Evolutionary conservation across 2,797 vertebrate species (phyloP).

Genomic region (Oreonectes daqikongensis): DNA sequence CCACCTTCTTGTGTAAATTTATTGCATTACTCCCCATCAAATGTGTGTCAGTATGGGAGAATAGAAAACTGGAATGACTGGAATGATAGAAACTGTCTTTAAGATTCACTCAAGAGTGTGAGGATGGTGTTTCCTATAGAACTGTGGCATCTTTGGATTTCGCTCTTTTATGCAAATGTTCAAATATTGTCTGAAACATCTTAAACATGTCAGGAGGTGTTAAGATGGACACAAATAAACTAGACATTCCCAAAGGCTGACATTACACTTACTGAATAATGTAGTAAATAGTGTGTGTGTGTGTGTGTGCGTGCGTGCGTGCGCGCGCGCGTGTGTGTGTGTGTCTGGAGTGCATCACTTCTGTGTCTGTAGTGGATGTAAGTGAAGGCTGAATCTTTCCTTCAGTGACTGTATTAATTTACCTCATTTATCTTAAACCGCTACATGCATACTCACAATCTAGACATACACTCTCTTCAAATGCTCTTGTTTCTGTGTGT

Average conservation of each 20-base stretch:
- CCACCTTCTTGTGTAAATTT: too few species aligned
- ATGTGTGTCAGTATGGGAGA: slow-evolving; percentile 77
- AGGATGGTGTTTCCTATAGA: background rate
- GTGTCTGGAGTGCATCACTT: slow-evolving; percentile 49
- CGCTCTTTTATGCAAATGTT: background rate
- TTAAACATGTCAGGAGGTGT: background rate
- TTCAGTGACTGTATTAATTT: slow-evolving; percentile 94
- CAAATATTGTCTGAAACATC: background rate
- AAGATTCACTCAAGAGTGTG: background rate
- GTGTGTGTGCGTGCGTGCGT: slow-evolving; percentile 13
- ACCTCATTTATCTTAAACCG: slow-evolving; percentile 94
- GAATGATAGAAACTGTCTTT: slow-evolving; percentile 55
- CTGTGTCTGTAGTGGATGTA: slow-evolving; percentile 77
- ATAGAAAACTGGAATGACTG: slow-evolving; percentile 67
- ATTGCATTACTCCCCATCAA: slow-evolving; percentile 76
- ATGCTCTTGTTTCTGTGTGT: slow-evolving; percentile 15
- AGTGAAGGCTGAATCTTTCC: slow-evolving; percentile 83
- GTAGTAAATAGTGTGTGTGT: background rate
- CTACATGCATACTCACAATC: slow-evolving; percentile 66
- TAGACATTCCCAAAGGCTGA: too few species aligned
- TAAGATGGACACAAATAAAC: too few species aligned
- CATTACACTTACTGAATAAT: too few species aligned
- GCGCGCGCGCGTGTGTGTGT: slow-evolving; percentile 37
- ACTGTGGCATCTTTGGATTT: background rate
- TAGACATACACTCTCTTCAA: background rate